phyloP scores from a whole-genome alignment of 1,140 invertebrate genomes.

The Brachionus koreanus region DNA sequence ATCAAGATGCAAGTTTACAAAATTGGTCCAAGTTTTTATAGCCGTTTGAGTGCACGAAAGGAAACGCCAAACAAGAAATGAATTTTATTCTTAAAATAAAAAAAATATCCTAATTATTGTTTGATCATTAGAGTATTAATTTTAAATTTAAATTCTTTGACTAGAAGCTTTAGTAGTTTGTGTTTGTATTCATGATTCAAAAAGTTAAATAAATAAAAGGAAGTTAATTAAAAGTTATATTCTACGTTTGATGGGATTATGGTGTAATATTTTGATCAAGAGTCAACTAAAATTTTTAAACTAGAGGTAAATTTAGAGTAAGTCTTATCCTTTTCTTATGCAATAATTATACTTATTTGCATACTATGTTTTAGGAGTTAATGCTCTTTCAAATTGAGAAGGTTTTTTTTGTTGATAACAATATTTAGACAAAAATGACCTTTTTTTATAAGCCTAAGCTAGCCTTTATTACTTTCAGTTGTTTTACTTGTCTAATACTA shows the following conservation, averaged over 20 bases:
- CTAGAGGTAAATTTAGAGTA: slow-evolving; percentile 1
- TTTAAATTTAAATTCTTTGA: slow-evolving; percentile 18
- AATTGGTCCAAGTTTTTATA: neutral
- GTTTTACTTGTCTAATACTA: too few relatives aligned
- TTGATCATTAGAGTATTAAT: slow-evolving; percentile 13
- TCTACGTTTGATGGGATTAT: neutral
- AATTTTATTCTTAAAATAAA: neutral
- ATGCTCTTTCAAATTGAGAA: neutral
- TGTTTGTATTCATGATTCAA: neutral
- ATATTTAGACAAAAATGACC: neutral
- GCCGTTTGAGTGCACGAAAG: neutral
- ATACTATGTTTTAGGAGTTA: neutral
- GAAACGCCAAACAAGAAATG: neutral
- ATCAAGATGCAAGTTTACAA: neutral
- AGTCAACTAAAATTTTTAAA: slow-evolving; percentile 1
- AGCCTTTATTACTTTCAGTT: too few relatives aligned
- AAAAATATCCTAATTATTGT: slow-evolving; percentile 7
- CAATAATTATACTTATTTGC: neutral
- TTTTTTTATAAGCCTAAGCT: neutral
- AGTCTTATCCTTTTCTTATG: neutral
- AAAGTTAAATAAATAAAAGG: slow-evolving; percentile 27
- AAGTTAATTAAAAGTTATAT: neutral
- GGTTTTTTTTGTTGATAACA: neutral
- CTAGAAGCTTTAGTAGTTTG: neutral
- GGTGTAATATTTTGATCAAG: neutral